Evolutionary conservation across 2,888 invertebrate species (phyloP), one percentile per base, ranked within the genome.

Genomic region (Selenia dentaria): DNA sequence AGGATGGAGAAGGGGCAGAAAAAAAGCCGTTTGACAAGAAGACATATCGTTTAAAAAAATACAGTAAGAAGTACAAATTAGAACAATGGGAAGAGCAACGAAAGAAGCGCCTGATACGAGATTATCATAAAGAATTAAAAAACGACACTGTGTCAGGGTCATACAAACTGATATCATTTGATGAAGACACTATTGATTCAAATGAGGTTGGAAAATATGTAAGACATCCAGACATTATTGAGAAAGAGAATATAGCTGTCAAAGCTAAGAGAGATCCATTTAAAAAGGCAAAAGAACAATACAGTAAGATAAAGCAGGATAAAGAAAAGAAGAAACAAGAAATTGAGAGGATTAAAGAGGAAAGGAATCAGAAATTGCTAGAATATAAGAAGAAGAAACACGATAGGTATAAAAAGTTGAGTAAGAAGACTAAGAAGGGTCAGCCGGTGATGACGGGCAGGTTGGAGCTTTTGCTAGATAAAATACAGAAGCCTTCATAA

Each of bases 361-460:
- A 95, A 64, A 92, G 87, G 55, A 90, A 92, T 40, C 88, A 92
- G 66, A 95, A 95, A 6, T 63, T 94, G 25, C 90, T 92, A 56
- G 92, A 92, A 54, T 95, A 95, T 64, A 94, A 94, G 60, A 92
- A 94, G 67, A 94, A 94, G 61, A 96, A 95, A 61, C 86, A 92
- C 32, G 93, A 94, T 34, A 93, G 92, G 45, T 94, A 92, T 51
- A 96, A 95, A 79, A 94, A 93, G 54, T 79, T 97, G 27, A 94
- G 94, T 33, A 94, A 94, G 70, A 95, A 94, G 70, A 97, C 95
- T 0, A 94, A 93, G 62, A 95, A 93, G 64, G 97, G 97, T 0
- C 97, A 97, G 70, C 97, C 97, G 0, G 84, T 96, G 1, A 97
- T 97, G 96, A 95, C 94, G 46, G 94, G 94, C 39, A 91, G 96